A percentile compares a stretch with the other conserved stretches of the same genome.
phyloP scores from a whole-genome alignment of 2,113 vertebrate genomes.

The Atlantisia rogersi region DNA sequence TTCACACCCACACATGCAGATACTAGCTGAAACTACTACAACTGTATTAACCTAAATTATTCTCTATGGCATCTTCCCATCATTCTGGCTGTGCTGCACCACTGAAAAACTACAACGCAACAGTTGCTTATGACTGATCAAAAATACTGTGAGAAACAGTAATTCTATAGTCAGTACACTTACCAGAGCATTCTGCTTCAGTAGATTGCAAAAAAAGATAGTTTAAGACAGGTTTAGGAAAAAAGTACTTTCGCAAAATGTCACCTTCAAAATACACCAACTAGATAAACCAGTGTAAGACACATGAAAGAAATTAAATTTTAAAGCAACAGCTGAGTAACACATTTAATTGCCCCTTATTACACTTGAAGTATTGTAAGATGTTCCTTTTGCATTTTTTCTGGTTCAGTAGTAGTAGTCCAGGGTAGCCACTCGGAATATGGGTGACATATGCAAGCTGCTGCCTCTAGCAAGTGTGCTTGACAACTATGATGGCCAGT shows the following conservation, averaged over 20 bases:
- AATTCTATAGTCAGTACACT: background rate
- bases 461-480: background rate
- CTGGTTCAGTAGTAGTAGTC: background rate
- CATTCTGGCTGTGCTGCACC: background rate
- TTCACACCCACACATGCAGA: background rate
- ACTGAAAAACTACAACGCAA: background rate
- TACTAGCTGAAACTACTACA: background rate
- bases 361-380: background rate
- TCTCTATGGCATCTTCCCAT: background rate
- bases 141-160: background rate
- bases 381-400: background rate
- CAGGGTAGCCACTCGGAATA: background rate
- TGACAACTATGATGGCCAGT: background rate
- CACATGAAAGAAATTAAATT: background rate
- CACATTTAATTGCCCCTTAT: background rate
- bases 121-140: background rate
- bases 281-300: background rate
- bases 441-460: fast-evolving
- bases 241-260: background rate
- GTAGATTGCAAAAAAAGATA: background rate
- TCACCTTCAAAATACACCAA: background rate
- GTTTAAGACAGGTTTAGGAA: background rate
- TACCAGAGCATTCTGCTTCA: background rate
- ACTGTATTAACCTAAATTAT: background rate
- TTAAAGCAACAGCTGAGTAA: background rate